A percentile compares a stretch with the other conserved stretches of the same genome.
Evolutionary conservation across 2,888 invertebrate species (phyloP).

Genomic region (Coleophora deauratella): DNA sequence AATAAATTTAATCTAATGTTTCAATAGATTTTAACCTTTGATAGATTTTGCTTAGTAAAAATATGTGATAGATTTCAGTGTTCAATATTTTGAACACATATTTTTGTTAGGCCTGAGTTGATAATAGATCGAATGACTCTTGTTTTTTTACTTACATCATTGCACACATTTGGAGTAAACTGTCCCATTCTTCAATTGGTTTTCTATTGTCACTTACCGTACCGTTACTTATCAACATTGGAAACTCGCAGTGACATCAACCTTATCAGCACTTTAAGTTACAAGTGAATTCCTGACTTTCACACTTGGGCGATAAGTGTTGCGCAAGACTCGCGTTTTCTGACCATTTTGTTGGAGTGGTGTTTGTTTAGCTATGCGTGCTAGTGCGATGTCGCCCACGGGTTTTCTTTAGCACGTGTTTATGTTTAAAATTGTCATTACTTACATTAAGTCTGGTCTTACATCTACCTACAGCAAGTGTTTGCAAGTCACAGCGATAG

Average conservation of each 20-base stretch:
- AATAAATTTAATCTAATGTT: not conserved
- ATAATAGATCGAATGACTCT: too few species aligned
- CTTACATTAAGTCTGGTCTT: not conserved
- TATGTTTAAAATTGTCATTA: not conserved
- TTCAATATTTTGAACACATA: too few species aligned
- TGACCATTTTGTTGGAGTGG: constrained; percentile 30
- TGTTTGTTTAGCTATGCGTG: constrained; percentile 24
- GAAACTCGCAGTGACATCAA: constrained; percentile 35
- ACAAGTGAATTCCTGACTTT: constrained; percentile 40
- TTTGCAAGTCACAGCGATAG: too few species aligned
- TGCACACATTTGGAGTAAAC: constrained; percentile 1
- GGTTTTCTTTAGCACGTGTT: not conserved
- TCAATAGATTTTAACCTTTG: too few species aligned
- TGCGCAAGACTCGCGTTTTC: constrained; percentile 44
- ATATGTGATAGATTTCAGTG: too few species aligned
- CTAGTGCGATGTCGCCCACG: constrained; percentile 6
- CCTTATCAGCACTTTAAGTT: constrained; percentile 31
- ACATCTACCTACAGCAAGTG: constrained; percentile 5
- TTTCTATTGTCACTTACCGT: not conserved
- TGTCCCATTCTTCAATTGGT: constrained; percentile 14
- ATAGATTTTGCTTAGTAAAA: too few species aligned
- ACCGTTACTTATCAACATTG: constrained; percentile 18
- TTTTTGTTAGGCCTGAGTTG: too few species aligned
- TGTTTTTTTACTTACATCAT: not conserved
- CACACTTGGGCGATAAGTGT: constrained; percentile 30